Conservation (phyloP, 2,113 vertebrate genomes). For the Epinephelus fuscoguttatus region DNA sequence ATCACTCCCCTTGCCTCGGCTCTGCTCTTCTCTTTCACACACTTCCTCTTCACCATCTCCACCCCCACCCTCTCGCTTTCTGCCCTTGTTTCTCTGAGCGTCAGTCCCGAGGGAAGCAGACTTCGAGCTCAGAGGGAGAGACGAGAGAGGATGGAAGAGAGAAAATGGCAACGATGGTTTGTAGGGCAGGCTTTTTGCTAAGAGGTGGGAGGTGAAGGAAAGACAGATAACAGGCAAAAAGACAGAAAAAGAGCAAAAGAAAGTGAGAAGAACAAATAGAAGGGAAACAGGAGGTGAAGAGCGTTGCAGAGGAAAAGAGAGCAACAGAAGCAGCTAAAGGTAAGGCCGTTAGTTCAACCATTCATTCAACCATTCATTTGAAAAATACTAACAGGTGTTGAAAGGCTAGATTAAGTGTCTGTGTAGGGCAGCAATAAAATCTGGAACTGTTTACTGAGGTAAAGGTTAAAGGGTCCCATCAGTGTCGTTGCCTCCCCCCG, state of each 20-base stretch:
- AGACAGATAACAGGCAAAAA: background rate
- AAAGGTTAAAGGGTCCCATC: background rate
- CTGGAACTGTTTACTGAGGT: background rate
- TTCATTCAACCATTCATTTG: slow-evolving; percentile 12
- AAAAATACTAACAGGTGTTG: background rate
- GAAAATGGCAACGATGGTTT: slow-evolving; percentile 70
- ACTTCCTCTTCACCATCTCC: background rate
- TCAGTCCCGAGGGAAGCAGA: slow-evolving; percentile 50
- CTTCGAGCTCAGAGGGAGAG: slow-evolving; percentile 45
- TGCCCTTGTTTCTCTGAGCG: slow-evolving; percentile 68
- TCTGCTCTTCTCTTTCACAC: slow-evolving; percentile 6
- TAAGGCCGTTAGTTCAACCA: slow-evolving; percentile 55
- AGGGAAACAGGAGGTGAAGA: slow-evolving; percentile 13
- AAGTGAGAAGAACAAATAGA: slow-evolving; percentile 2
- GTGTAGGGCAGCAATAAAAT: background rate
- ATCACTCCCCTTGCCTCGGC: slow-evolving; percentile 1
- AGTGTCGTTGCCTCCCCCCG: background rate
- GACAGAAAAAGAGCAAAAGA: background rate
- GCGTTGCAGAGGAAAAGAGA: slow-evolving; percentile 9
- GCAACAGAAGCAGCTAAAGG: slow-evolving; percentile 53
- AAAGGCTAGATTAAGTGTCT: background rate
- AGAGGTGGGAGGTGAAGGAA: slow-evolving; percentile 42
- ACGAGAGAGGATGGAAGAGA: slow-evolving; percentile 63
- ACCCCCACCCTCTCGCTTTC: slow-evolving; percentile 40
- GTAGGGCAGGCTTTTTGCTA: slow-evolving; percentile 61